These are phyloP conservation scores for Philopotamus ludificatus DNA, from an alignment of 1,140 invertebrate genomes.

Conservation along the genomic window DNA sequence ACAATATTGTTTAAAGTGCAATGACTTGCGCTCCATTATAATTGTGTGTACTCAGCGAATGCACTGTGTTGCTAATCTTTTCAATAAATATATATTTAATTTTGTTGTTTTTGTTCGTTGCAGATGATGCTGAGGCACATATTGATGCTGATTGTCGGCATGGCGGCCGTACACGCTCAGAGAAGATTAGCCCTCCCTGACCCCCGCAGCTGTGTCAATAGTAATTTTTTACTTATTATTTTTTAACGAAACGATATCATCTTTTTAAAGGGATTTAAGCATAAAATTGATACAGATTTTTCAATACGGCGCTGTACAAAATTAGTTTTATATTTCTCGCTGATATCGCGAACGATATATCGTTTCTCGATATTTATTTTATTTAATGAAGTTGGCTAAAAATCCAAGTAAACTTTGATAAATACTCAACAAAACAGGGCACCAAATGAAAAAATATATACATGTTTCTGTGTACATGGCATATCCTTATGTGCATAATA, in stretches of 20 bases:
- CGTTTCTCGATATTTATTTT: too few species aligned
- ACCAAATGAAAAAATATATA: too few species aligned
- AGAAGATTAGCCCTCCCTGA: constrained; percentile 82
- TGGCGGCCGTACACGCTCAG: constrained; percentile 59
- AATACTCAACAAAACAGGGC: too few species aligned
- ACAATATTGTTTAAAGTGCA: background rate
- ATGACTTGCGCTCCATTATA: background rate
- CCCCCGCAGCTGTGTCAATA: constrained; percentile 81
- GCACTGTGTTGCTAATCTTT: background rate
- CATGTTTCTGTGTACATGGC: too few species aligned
- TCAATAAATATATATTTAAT: background rate
- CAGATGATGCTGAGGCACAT: constrained; percentile 41
- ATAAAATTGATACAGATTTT: too few species aligned
- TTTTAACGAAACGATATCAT: background rate
- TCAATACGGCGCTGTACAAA: too few species aligned
- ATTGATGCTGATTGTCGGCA: constrained; percentile 30
- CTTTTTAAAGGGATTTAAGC: too few species aligned
- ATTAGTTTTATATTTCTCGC: too few species aligned
- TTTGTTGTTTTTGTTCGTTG: constrained; percentile 14
- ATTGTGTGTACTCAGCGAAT: background rate
- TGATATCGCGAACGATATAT: too few species aligned
- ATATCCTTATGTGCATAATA: too few species aligned
- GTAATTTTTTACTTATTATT: constrained; percentile 60
- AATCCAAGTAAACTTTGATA: too few species aligned
- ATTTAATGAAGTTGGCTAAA: too few species aligned